Base-by-base conservation (phyloP, 2,888 invertebrate genomes). In the Ectemnius cavifrons region DNA sequence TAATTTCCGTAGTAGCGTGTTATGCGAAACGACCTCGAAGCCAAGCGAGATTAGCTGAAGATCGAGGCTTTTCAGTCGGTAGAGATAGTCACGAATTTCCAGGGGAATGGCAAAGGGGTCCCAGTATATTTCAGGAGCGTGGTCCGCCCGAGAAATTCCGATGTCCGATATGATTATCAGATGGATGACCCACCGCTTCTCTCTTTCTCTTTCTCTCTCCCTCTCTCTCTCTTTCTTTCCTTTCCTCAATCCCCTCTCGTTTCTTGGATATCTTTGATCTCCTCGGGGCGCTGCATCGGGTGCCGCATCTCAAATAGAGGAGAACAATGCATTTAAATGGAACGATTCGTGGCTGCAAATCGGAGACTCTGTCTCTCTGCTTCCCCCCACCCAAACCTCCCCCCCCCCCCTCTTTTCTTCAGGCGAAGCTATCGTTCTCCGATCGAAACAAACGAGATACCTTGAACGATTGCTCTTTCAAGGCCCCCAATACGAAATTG, bases 261-360 rank as follows among this genome's bases (percentile, higher is more conserved):
- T 3, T 16, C 61, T 45, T 60, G 45, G 13, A 28, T 77, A 77
- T 77, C 77, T 77, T 75, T 77, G 77, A 77, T 77, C 77, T 77
- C 67, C 67, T 52, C 62, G 1, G 71, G 75, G 70, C 75, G 71
- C 75, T 71, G 65, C 77, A 77, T 77, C 77, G 77, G 67, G 75
- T 67, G 68, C 71, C 77, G 77, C 77, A 49, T 75, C 75, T 75
- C 65, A 68, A 75, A 77, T 77, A 75, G 77, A 77, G 71, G 71
- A 56, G 77, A 77, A 77, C 75, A 77, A 77, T 77, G 77, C 77
- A 68, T 77, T 77, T 77, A 77, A 77, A 77, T 71, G 77, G 75
- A 67, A 71, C 75, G 71, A 77, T 77, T 71, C 75, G 61, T 62
- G 71, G 68, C 52, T 14, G 52, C 52, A 52, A 16, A 52, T 16